Evolutionary conservation across 1,140 invertebrate genomes (phyloP), one percentile per base, ranked within the genome.

Genomic region (Mercenaria mercenaria): DNA sequence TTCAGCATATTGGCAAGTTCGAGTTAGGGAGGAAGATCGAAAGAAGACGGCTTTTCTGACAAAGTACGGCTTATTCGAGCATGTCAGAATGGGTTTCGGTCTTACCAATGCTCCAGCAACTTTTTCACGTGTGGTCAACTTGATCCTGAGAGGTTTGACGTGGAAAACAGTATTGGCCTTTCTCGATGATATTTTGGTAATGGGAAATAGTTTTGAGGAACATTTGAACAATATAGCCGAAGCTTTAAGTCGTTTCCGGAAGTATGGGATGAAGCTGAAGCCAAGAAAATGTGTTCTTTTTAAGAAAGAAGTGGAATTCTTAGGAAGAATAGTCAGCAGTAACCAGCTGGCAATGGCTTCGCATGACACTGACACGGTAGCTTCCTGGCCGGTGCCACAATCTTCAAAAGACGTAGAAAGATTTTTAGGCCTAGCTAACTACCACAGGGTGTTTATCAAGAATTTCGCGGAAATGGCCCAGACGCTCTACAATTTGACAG

Each of bases 401-500:
- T 67, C 61, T 13, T 10, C 11, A 8, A 67, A 67, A 32, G 61
- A 67, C 26, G 61, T 67, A 26, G 61, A 67, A 67, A 67, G 61
- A 26, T 67, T 67, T 26, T 15, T 67, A 26, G 61, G 61, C 11
- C 26, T 67, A 26, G 61, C 61, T 15, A 67, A 67, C 29, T 67
- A 67, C 29, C 61, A 67, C 26, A 10, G 61, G 26, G 10, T 26
- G 11, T 67, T 67, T 26, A 26, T 37, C 10, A 37, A 67, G 29
- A 26, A 67, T 26, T 67, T 67, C 26, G 61, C 61, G 26, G 23
- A 26, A 13, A 10, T 32, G 11, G 81, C 87, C 23, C 50, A 37
- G 52, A 81, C 91, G 11, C 47, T 90, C 0, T 26, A 90, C 67
- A 50, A 29, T 11, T 41, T 91, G 4, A 80, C 56, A 50, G 69